A percentile compares a stretch with the other conserved stretches of the same genome.
phyloP scores from a whole-genome alignment of 2,797 vertebrate species.

The Spinus olivaceus region DNA sequence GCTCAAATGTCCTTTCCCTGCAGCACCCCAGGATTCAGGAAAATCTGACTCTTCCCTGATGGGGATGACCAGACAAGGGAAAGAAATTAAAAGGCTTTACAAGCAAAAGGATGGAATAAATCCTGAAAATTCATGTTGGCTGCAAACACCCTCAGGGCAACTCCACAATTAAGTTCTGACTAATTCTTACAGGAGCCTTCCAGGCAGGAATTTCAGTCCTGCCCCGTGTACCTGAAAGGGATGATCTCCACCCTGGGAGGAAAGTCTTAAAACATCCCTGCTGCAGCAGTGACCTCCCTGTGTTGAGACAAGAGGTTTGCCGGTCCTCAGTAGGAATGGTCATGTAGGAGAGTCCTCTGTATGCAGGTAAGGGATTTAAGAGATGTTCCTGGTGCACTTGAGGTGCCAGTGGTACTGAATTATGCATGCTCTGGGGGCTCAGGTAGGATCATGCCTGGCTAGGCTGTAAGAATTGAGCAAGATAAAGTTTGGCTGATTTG shows the following conservation, averaged over 20 bases:
- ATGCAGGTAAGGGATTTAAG: background rate
- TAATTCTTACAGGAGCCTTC: background rate
- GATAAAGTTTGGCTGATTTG: background rate
- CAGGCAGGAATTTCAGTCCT: background rate
- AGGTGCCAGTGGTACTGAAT: background rate
- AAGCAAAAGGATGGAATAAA: background rate
- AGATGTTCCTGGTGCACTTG: background rate
- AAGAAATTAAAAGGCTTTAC: background rate
- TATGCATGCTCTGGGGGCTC: background rate
- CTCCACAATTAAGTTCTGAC: background rate
- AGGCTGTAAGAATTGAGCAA: background rate
- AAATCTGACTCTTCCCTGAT: background rate
- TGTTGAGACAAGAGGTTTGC: background rate
- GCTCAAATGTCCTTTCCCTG: background rate
- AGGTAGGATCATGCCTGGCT: background rate
- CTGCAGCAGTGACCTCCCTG: rapidly evolving
- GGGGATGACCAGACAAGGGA: background rate
- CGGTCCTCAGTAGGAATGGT: background rate
- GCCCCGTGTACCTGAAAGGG: background rate
- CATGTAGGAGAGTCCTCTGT: background rate
- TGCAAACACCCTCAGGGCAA: background rate
- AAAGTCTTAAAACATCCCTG: background rate
- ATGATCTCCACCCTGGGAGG: background rate
- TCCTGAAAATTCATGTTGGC: background rate
- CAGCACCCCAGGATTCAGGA: background rate